Percentiles rank a stretch among this genome's conserved stretches.
Conservation (phyloP, 2,797 vertebrate genomes). For the Chromis chromis region DNA sequence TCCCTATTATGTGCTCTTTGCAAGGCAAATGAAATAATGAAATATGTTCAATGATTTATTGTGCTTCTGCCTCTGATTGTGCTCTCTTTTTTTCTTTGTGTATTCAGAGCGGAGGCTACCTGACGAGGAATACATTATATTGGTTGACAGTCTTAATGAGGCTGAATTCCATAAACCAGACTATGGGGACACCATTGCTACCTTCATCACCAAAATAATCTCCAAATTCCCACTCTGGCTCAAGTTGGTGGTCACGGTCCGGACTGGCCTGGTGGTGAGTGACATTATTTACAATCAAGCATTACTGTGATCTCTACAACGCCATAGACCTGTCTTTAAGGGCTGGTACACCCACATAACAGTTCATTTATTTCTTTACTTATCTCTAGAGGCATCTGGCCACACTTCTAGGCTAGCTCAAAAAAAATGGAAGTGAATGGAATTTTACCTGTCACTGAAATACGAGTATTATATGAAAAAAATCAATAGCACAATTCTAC, state of each 20-base stretch:
- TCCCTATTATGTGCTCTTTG: slow-evolving; percentile 17
- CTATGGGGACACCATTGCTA: slow-evolving; percentile 96
- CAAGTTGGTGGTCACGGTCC: slow-evolving; percentile 95
- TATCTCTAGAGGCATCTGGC: too few species aligned
- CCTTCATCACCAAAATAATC: slow-evolving; percentile 93
- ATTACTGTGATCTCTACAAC: neutral
- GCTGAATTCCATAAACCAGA: slow-evolving; percentile 99
- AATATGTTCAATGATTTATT: slow-evolving; percentile 14
- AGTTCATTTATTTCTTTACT: neutral
- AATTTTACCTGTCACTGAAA: too few species aligned
- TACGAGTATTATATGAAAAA: too few species aligned
- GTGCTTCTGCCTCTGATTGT: slow-evolving; percentile 3
- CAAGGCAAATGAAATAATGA: neutral
- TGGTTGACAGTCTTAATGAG: slow-evolving; percentile 97
- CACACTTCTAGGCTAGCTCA: too few species aligned
- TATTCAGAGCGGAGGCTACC: slow-evolving; percentile 91
- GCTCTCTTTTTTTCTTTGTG: slow-evolving; percentile 11
- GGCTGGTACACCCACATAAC: neutral
- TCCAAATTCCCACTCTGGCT: slow-evolving; percentile 94
- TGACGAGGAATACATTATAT: slow-evolving; percentile 95
- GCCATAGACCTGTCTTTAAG: neutral
- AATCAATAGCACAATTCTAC: too few species aligned
- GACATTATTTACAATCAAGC: slow-evolving; percentile 51
- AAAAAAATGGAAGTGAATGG: too few species aligned
- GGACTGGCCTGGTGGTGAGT: slow-evolving; percentile 97